Base-by-base conservation (phyloP, 2,113 vertebrate species). In the Saguinus midas region DNA sequence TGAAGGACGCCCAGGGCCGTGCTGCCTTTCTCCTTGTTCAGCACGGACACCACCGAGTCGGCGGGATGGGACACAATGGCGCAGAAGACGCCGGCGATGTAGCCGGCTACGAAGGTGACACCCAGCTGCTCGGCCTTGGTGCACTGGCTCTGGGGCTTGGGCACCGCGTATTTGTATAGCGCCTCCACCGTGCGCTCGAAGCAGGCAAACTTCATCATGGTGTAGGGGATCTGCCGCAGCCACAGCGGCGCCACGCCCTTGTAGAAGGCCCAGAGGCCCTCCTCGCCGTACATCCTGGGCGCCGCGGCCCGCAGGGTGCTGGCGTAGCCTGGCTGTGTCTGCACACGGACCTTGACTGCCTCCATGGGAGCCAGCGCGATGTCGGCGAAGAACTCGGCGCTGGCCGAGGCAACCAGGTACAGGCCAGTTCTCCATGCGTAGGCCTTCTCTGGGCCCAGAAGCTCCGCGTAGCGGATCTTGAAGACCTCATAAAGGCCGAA, bases 161-260 rank as follows among this genome's bases (percentile, higher is more conserved):
- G 97, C 58, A 97, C 48, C 3, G 84, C 93, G 0, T 66, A 50
- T 66, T 57, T 29, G 94, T 75, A 97, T n/a, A 97, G 93, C 0
- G 76, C 97, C 52, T 98, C 97, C 13, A 95, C 68, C 0, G 72
- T 95, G 94, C 91, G 95, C 93, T 98, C 91, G 25, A 97, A 98
- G 95, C 98, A 96, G 73, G 98, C n/a, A 58, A 93, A 94, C 66
- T 96, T 98, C 98, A 97, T 97, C 96, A 89, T 93, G 88, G 97
- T 96, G 75, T 96, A 93, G 64, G 96, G 95, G 64, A 98, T 96
- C 96, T 87, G 96, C 32, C 73, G 32, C 98, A 97, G 45, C 97
- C 97, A 97, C 73, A 95, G 96, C 5, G 96, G 97, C 40, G 50
- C 5, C 45, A 97, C 79, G 13, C 98, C 97, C 45, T 95, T 98